Evolutionary conservation across 1,140 invertebrate genomes (phyloP).

Genomic region (Acromyrmex echinatior): DNA sequence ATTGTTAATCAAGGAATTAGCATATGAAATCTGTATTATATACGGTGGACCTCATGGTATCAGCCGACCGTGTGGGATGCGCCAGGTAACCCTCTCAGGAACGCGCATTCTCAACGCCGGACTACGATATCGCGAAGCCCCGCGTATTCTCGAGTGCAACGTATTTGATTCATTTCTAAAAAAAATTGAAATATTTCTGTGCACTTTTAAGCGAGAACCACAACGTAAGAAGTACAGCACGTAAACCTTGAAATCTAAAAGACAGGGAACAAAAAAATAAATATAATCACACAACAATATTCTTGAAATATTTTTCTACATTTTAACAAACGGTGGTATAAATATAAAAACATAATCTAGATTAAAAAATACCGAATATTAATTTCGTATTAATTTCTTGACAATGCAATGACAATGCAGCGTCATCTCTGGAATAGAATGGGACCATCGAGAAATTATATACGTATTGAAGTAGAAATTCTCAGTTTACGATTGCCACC

Average conservation of each 20-base stretch:
- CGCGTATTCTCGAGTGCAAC: not conserved
- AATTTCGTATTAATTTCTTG: not conserved
- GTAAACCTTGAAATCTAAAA: not conserved
- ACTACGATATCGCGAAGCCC: not conserved
- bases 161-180: not conserved
- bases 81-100: conserved; percentile 57
- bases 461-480: not conserved
- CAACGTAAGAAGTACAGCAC: too few relatives aligned
- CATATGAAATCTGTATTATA: conserved; percentile 84
- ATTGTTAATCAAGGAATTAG: conserved; percentile 85
- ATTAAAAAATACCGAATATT: not conserved
- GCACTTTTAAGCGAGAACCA: too few relatives aligned
- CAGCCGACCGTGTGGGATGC: conserved; percentile 62
- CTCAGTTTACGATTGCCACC: not conserved
- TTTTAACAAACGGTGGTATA: not conserved
- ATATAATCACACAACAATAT: not conserved
- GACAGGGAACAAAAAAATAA: too few relatives aligned
- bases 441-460: not conserved
- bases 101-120: conserved; percentile 48
- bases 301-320: not conserved
- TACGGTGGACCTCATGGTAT: conserved; percentile 63
- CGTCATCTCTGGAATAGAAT: too few relatives aligned
- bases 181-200: too few relatives aligned
- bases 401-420: not conserved
- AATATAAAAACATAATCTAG: too few relatives aligned